A percentile compares a stretch with the other conserved stretches of the same genome.
phyloP scores from a whole-genome alignment of 2,797 vertebrate genomes.

The Selene dorsalis region DNA sequence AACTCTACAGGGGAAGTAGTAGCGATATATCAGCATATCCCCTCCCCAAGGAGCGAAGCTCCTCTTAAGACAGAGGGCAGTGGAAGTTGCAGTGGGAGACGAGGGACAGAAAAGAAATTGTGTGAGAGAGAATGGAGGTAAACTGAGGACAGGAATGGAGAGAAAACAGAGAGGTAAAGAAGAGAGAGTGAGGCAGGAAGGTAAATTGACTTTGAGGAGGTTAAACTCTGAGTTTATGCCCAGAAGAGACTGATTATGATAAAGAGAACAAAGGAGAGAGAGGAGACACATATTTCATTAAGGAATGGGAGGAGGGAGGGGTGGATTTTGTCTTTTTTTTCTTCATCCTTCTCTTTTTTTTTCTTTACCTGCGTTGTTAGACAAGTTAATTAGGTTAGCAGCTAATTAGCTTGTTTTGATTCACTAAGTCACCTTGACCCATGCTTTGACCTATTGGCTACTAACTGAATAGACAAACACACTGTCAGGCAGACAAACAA shows the following conservation, averaged over 20 bases:
- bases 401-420: constrained; percentile 80
- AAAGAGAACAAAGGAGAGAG: constrained; percentile 72
- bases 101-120: constrained; percentile 28
- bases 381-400: constrained; percentile 78
- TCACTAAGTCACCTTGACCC: constrained; percentile 79
- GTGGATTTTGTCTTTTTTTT: constrained; percentile 22
- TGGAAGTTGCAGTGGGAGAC: constrained; percentile 29
- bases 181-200: constrained; percentile 52
- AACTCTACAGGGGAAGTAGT: neutral
- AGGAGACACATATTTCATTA: constrained; percentile 80
- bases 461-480: constrained; percentile 60
- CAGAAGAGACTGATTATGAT: constrained; percentile 79
- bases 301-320: constrained; percentile 56
- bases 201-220: constrained; percentile 82
- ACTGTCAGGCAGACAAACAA: constrained; percentile 41
- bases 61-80: constrained; percentile 44
- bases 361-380: constrained; percentile 65
- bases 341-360: neutral
- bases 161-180: constrained; percentile 45
- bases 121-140: constrained; percentile 39
- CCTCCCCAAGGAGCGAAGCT: constrained; percentile 31
- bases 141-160: constrained; percentile 49
- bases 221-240: constrained; percentile 77
- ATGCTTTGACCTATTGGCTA: constrained; percentile 59
- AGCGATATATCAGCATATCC: constrained; percentile 30